phyloP scores from a whole-genome alignment of 2,113 vertebrate species.

The Solea solea region DNA sequence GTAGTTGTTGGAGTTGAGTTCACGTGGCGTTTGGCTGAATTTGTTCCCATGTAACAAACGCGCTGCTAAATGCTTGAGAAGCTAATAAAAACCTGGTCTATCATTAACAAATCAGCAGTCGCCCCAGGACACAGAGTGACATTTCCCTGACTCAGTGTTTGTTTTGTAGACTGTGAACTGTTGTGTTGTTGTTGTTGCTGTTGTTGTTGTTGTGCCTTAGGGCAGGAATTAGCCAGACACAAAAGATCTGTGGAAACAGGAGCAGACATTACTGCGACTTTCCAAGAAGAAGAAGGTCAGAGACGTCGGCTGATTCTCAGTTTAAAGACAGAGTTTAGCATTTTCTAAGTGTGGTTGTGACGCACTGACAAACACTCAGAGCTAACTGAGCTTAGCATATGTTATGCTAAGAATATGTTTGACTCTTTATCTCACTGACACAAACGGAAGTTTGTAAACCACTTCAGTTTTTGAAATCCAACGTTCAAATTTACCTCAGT shows the following conservation, averaged over 20 bases:
- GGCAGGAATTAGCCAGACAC: constrained; percentile 53
- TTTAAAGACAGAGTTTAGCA: too few relatives aligned
- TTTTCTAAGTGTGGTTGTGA: too few relatives aligned
- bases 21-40: too few relatives aligned
- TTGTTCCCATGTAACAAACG: constrained; percentile 29
- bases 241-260: constrained; percentile 28
- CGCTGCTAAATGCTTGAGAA: background rate
- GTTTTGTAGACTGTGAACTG: constrained; percentile 43
- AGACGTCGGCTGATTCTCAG: background rate
- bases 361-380: too few relatives aligned
- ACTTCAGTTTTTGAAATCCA: too few relatives aligned
- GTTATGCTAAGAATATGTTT: too few relatives aligned
- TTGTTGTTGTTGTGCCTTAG: constrained; percentile 13
- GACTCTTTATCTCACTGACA: too few relatives aligned
- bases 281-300: constrained; percentile 20
- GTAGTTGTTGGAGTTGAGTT: too few relatives aligned
- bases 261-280: constrained; percentile 38
- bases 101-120: constrained; percentile 44
- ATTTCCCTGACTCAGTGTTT: constrained; percentile 42
- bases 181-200: constrained; percentile 12
- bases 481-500: too few relatives aligned
- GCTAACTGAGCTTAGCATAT: too few relatives aligned
- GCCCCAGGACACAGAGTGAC: constrained; percentile 15
- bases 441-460: too few relatives aligned
- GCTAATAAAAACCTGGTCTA: constrained; percentile 4